Evolutionary conservation across 2,797 vertebrate genomes (phyloP).

Genomic region (Naso thynnoides): DNA sequence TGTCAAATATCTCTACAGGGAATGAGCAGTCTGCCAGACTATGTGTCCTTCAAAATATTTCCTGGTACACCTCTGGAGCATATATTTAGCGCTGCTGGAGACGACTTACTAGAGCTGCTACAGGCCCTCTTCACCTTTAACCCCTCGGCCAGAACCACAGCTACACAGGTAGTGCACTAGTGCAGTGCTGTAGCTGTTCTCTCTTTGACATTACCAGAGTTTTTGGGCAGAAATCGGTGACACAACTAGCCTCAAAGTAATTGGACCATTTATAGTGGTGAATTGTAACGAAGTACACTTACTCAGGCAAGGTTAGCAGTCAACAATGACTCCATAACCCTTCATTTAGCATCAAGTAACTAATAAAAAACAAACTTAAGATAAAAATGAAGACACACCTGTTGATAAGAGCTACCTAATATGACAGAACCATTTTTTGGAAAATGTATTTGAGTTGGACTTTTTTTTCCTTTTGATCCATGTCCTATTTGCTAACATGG

Average conservation of each 20-base stretch:
- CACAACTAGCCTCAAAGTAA: background rate
- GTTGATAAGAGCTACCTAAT: too few species aligned
- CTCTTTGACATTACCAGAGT: background rate
- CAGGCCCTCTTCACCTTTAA: conserved; percentile 95
- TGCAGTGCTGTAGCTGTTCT: background rate
- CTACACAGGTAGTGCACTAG: conserved; percentile 68
- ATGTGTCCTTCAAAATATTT: conserved; percentile 95
- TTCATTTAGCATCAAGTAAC: too few species aligned
- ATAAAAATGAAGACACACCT: too few species aligned
- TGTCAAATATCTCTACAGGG: conserved; percentile 82
- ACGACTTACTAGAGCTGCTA: conserved; percentile 92
- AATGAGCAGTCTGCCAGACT: conserved; percentile 94
- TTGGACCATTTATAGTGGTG: background rate
- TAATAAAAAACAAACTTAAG: too few species aligned
- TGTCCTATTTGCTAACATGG: too few species aligned
- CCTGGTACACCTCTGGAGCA: conserved; percentile 94
- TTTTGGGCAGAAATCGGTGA: background rate
- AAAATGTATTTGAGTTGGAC: too few species aligned
- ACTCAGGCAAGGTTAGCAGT: too few species aligned
- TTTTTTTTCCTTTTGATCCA: too few species aligned
- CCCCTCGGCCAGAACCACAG: conserved; percentile 83
- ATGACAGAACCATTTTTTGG: too few species aligned
- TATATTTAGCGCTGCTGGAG: conserved; percentile 97
- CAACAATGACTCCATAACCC: too few species aligned
- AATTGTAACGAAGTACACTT: too few species aligned